Conservation (phyloP, 37 sponge, comb jelly and placozoan species). For the Cliona cf. orientalis region DNA sequence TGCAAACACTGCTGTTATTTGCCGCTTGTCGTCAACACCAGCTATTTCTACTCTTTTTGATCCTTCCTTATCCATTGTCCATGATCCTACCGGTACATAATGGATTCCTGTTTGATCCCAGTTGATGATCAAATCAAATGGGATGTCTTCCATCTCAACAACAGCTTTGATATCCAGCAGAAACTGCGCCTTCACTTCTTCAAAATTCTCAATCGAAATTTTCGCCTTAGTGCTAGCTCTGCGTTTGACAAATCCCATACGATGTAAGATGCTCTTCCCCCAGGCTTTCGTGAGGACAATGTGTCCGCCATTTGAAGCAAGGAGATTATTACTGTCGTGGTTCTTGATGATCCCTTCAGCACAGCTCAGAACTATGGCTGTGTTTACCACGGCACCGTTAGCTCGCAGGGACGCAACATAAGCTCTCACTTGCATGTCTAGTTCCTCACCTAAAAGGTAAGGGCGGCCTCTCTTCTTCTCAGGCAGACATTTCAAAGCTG, state of each 20-base stretch:
- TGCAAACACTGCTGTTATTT: conserved; percentile 43
- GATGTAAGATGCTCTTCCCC: conserved; percentile 41
- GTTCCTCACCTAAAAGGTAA: conserved; percentile 13
- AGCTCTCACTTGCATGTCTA: conserved; percentile 15
- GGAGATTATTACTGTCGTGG: conserved; percentile 50
- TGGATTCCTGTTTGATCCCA: conserved; percentile 28
- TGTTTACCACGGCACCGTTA: conserved; percentile 52
- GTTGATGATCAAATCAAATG: neutral
- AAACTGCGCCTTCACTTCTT: conserved; percentile 47
- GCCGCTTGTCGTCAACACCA: conserved; percentile 40
- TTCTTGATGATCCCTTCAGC: conserved; percentile 49
- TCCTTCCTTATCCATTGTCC: conserved; percentile 55
- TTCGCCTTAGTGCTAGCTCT: conserved; percentile 64
- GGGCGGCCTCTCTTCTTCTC: conserved; percentile 38
- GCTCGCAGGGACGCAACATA: conserved; percentile 19
- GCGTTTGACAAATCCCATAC: conserved; percentile 66
- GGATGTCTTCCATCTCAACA: neutral
- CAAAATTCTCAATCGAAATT: conserved; percentile 45
- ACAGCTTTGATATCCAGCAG: conserved; percentile 49
- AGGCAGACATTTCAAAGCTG: conserved; percentile 9
- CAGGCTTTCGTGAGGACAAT: conserved; percentile 54
- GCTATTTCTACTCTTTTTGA: conserved; percentile 40
- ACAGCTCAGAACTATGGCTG: conserved; percentile 48
- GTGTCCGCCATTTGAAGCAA: conserved; percentile 39
- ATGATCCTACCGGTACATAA: conserved; percentile 12